These are phyloP conservation scores for Nanorana parkeri DNA, from an alignment of 2,113 vertebrate species.

Conservation along the genomic window DNA sequence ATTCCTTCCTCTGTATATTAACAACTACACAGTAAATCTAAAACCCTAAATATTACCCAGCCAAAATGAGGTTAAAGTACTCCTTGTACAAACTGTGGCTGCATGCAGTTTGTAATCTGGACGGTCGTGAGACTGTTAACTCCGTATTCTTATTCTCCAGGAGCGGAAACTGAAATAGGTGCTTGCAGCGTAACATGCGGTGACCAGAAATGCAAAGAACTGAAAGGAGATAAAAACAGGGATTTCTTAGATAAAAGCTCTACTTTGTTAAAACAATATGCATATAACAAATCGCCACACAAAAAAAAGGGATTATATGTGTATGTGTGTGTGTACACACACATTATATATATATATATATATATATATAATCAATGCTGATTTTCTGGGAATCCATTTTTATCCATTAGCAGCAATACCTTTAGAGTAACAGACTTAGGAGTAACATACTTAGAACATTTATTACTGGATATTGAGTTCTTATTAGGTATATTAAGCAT, in stretches of 20 bases:
- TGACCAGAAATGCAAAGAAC: slow-evolving; percentile 90
- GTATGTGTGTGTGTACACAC: background rate
- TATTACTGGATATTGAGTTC: no score
- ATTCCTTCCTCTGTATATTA: slow-evolving; percentile 20
- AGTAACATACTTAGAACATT: no score
- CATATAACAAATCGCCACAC: no score
- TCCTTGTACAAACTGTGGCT: background rate
- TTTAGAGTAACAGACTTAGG: no score
- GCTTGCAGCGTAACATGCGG: slow-evolving; percentile 86
- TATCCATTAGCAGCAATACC: no score
- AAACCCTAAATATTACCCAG: slow-evolving; percentile 37
- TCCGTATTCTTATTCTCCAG: slow-evolving; percentile 79
- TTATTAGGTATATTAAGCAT: no score
- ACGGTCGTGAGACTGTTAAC: slow-evolving; percentile 51
- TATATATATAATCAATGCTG: no score
- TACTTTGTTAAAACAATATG: no score
- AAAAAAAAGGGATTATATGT: no score
- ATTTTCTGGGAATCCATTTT: no score
- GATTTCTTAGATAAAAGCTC: background rate
- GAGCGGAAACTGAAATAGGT: slow-evolving; percentile 83
- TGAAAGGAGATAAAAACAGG: slow-evolving; percentile 64
- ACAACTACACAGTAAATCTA: slow-evolving; percentile 37
- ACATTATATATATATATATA: no score
- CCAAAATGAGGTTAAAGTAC: slow-evolving; percentile 36
- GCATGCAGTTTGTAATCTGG: background rate